phyloP scores from a whole-genome alignment of 2,888 invertebrate genomes.

The Lydus trimaculatus region DNA sequence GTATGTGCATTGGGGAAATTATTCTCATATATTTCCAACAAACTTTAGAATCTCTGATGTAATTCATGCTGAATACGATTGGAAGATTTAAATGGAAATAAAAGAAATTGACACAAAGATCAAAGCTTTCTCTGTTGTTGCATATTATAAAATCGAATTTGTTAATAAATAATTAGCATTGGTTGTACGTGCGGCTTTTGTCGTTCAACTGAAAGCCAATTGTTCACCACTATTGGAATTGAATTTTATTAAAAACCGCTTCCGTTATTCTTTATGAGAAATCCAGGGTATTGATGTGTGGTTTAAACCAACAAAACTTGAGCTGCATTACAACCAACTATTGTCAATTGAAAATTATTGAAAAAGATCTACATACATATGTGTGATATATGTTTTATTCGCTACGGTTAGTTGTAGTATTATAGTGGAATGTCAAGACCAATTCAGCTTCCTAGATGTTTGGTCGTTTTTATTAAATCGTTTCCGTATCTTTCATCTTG shows the following conservation, averaged over 20 bases:
- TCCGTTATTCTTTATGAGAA: neutral
- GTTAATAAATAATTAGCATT: neutral
- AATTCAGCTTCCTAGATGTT: constrained; percentile 6
- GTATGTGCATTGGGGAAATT: neutral
- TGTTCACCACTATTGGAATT: neutral
- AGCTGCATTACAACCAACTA: neutral
- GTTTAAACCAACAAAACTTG: neutral
- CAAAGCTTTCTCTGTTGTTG: neutral
- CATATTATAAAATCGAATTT: no score
- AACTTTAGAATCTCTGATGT: neutral
- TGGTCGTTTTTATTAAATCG: constrained; percentile 13
- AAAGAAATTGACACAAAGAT: neutral
- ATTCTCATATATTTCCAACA: neutral
- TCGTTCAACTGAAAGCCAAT: neutral
- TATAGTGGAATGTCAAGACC: constrained; percentile 2
- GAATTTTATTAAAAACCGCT: neutral
- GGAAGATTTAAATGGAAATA: neutral
- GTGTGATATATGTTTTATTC: neutral
- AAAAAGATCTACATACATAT: neutral
- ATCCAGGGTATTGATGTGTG: neutral
- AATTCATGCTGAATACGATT: neutral
- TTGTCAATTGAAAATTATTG: neutral
- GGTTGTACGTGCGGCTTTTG: neutral
- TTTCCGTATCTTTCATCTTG: constrained; percentile 9
- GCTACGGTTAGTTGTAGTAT: neutral